Evolutionary conservation across 2,888 invertebrate species (phyloP).

Genomic region (Andrena marginata): DNA sequence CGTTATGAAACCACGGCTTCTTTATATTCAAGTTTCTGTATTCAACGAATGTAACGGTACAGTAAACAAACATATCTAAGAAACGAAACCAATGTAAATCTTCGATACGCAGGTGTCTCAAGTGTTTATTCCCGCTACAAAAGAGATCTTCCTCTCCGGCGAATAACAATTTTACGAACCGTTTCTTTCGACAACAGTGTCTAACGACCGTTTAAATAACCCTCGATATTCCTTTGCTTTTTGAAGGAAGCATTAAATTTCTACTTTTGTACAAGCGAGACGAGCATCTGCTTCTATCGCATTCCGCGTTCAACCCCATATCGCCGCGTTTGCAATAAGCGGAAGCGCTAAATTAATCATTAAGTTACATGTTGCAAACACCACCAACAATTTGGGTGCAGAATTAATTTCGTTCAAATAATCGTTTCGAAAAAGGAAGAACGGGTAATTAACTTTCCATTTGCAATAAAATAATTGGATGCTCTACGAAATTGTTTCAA

Average conservation of each 20-base stretch:
- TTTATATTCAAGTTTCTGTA: slow-evolving; percentile 21
- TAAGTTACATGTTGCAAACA: not conserved
- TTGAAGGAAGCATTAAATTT: not conserved
- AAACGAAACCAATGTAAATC: slow-evolving; percentile 16
- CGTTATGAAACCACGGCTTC: slow-evolving; percentile 23
- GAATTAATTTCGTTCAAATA: slow-evolving; percentile 5
- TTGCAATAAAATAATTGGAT: not conserved
- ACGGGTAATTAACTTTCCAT: too few species aligned
- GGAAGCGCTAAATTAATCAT: not conserved
- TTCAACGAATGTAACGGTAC: slow-evolving; percentile 5
- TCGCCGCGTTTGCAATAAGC: too few species aligned
- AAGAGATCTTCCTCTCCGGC: not conserved
- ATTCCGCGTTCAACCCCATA: not conserved
- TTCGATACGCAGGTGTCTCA: slow-evolving; percentile 9
- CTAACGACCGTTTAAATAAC: not conserved
- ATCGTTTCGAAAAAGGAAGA: not conserved
- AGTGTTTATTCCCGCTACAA: slow-evolving; percentile 8
- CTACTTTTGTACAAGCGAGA: not conserved
- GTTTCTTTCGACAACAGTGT: not conserved
- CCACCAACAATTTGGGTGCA: not conserved
- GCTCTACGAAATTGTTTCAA: not conserved
- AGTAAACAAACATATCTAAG: slow-evolving; percentile 8
- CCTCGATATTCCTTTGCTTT: not conserved
- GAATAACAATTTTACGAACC: not conserved
- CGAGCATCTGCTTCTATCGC: not conserved